Base-by-base conservation (phyloP, 1,140 invertebrate genomes). In the Zaprionus ghesquierei region DNA sequence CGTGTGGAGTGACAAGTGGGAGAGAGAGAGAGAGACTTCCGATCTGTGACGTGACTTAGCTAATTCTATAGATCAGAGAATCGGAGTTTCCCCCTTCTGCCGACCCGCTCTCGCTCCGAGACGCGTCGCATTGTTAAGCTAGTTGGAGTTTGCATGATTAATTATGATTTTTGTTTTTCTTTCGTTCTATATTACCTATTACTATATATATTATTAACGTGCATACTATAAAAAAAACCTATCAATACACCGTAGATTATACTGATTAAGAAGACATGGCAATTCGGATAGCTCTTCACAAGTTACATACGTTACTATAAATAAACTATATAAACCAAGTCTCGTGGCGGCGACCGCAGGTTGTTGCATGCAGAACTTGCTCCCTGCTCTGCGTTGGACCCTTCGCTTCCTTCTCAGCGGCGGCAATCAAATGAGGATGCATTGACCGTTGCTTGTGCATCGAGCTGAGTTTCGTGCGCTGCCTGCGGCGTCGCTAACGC, bases 351-450 rank as follows among this genome's bases (percentile, higher is more conserved):
- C 29, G 5, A 8, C 44, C n/a, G 10, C 27, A 68, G 64, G 35
- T 41, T 41, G 35, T 29, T n/a, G 9, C 35, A 49, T 49, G 31
- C 20, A 18, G 58, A 69, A 31, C 23, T 46, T 13, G 35, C 51
- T 33, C 13, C 38, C 10, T 44, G 33, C 50, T 50, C 18, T 18
- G 18, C 2, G 61, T 54, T 15, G 50, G 51, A 63, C n/a, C 23
- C 35, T 8, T 41, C 38, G 27, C 50, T 46, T 38, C 50, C 61
- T 20, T 31, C 61, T 15, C 50, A n/a, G 54, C 65, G 35, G 49
- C 68, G 38, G 62, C 38, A 69, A 89, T 77, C 75, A 64, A 58
- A 87, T 87, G 82, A 87, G 82, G 82, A 87, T 87, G 82, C 76
- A 35, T 89, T 77, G 79, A 53, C 82, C 79, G 75, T 54, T 72